phyloP scores from a whole-genome alignment of 2,888 invertebrate species.

The Ophonus ardosiacus region DNA sequence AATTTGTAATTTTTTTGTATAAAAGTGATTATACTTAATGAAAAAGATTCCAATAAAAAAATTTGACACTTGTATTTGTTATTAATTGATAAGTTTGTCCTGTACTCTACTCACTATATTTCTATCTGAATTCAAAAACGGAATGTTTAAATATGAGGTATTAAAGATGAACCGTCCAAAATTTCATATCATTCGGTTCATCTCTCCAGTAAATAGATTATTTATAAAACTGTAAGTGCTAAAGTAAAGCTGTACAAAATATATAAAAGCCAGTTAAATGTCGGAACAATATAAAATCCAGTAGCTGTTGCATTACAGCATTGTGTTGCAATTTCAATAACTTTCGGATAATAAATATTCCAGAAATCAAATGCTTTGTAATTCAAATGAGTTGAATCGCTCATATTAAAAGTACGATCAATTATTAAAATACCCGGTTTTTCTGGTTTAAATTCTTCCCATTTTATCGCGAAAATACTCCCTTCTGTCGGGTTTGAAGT shows the following conservation, averaged over 20 bases:
- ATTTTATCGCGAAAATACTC: conserved; percentile 83
- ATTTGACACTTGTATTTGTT: conserved; percentile 56
- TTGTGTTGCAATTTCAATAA: conserved; percentile 84
- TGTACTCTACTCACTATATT: conserved; percentile 8
- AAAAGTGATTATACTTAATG: conserved; percentile 12
- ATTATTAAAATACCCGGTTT: conserved; percentile 85
- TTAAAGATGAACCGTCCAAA: neutral
- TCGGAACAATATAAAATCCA: conserved; percentile 9
- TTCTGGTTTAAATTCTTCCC: conserved; percentile 84
- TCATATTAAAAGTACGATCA: conserved; percentile 88
- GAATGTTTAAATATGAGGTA: conserved; percentile 36
- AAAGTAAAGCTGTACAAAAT: conserved; percentile 34
- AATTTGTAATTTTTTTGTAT: conserved; percentile 22
- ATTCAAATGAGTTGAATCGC: conserved; percentile 82
- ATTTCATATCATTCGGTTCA: conserved; percentile 28
- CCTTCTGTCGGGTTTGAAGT: conserved; percentile 84
- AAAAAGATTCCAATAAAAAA: conserved; percentile 44
- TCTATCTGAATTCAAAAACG: conserved; percentile 28
- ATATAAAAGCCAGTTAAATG: conserved; percentile 35
- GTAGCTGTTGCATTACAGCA: conserved; percentile 82
- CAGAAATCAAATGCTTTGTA: conserved; percentile 89
- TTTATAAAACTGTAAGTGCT: conserved; percentile 27
- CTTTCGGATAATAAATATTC: conserved; percentile 90
- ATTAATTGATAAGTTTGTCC: conserved; percentile 39
- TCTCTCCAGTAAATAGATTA: conserved; percentile 15